A percentile compares a stretch with the other conserved stretches of the same genome.
phyloP scores from a whole-genome alignment of 2,888 invertebrate genomes.

The Pseudococcus viburni region DNA sequence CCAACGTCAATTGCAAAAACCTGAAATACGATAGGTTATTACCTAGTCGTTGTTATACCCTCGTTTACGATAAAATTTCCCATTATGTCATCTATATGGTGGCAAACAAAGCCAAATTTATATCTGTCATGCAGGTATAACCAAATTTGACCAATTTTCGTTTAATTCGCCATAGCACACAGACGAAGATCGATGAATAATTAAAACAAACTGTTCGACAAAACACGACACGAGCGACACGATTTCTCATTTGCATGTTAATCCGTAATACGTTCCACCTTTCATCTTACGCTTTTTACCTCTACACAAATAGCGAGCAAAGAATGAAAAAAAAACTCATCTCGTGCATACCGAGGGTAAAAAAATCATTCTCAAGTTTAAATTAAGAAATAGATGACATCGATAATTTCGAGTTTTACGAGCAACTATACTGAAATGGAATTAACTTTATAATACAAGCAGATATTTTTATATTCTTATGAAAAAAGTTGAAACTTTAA shows the following conservation, averaged over 20 bases:
- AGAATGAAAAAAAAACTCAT: background rate
- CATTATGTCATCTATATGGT: background rate
- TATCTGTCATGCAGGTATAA: background rate
- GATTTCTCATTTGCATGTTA: constrained; percentile 21
- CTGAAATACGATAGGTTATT: background rate
- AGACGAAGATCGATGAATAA: constrained; percentile 27
- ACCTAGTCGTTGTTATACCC: constrained; percentile 6
- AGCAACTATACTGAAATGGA: background rate
- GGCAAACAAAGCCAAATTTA: background rate
- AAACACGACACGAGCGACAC: background rate
- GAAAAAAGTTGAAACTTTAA: constrained; percentile 53
- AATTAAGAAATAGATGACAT: constrained; percentile 47
- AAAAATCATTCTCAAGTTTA: constrained; percentile 35
- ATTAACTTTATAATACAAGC: constrained; percentile 44
- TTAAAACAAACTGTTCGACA: constrained; percentile 27
- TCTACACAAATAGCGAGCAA: background rate
- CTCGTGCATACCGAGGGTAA: background rate
- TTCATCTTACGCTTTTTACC: background rate
- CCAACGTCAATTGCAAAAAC: background rate
- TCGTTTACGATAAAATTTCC: constrained; percentile 3
- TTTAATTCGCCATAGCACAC: background rate
- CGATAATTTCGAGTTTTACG: constrained; percentile 49
- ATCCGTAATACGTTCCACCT: background rate
- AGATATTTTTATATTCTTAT: constrained; percentile 47
- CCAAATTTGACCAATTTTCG: constrained; percentile 5